A percentile compares a stretch with the other conserved stretches of the same genome.
Conservation (phyloP, 1,140 invertebrate species). For the Caerostris darwini region DNA sequence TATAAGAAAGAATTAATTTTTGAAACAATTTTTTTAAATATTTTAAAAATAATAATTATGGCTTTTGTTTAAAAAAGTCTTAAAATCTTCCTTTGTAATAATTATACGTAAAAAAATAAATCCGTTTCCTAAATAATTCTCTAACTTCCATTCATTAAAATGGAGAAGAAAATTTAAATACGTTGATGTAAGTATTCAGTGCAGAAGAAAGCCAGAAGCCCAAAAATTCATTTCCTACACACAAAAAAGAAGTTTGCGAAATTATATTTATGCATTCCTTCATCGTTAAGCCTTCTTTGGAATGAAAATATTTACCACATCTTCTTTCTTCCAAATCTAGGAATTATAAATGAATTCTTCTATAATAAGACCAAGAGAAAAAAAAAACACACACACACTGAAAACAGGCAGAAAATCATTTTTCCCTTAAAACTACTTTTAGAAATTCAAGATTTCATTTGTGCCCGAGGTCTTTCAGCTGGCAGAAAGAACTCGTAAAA, state of each 20-base stretch:
- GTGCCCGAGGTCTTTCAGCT: neutral
- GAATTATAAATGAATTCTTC: constrained; percentile 13
- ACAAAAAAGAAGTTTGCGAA: neutral
- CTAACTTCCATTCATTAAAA: too few species aligned
- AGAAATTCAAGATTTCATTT: constrained; percentile 11
- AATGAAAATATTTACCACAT: constrained; percentile 17
- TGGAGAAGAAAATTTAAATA: too few species aligned
- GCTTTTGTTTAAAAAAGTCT: too few species aligned
- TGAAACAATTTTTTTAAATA: too few species aligned
- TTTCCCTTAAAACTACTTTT: constrained; percentile 21
- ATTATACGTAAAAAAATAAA: too few species aligned
- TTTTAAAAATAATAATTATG: too few species aligned
- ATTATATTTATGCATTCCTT: neutral
- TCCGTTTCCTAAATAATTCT: too few species aligned
- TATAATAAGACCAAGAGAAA: constrained; percentile 14
- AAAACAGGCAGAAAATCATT: neutral
- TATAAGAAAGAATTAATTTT: too few species aligned
- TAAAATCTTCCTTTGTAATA: too few species aligned
- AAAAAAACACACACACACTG: neutral
- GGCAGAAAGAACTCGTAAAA: constrained; percentile 55
- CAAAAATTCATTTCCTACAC: neutral
- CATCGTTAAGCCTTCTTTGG: neutral
- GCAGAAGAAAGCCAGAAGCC: too few species aligned
- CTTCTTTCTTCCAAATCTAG: neutral
- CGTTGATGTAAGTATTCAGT: too few species aligned